phyloP scores from a whole-genome alignment of 2,797 vertebrate genomes.

The Rhynchonycteris naso region DNA sequence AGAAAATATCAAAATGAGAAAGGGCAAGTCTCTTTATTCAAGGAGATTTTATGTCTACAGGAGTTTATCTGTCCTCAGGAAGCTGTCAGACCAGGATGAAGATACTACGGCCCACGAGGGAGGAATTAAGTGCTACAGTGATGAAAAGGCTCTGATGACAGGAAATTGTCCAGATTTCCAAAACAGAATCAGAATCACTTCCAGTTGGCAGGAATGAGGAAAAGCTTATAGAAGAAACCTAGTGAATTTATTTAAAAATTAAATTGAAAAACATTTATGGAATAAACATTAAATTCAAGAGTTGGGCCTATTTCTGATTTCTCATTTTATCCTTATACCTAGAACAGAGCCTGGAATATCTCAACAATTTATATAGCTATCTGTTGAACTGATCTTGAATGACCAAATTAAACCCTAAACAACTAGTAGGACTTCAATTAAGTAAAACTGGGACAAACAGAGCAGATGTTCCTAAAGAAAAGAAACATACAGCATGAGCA shows the following conservation, averaged over 20 bases:
- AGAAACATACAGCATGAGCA: background rate
- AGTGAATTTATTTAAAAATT: background rate
- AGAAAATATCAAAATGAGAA: background rate
- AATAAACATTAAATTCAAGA: constrained; percentile 20
- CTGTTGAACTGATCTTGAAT: background rate
- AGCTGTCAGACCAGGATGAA: constrained; percentile 31
- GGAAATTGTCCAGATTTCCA: constrained; percentile 11
- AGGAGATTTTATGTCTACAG: background rate
- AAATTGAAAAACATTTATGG: background rate
- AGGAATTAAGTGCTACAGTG: background rate
- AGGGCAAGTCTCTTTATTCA: background rate
- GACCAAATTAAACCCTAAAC: background rate
- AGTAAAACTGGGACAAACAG: background rate
- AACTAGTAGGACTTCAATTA: background rate
- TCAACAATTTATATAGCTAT: background rate
- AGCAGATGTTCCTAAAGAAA: background rate
- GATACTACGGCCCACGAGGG: background rate
- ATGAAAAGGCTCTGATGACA: constrained; percentile 65
- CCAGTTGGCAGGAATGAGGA: constrained; percentile 7
- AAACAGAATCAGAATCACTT: constrained; percentile 6
- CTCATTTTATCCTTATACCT: background rate
- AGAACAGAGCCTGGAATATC: background rate
- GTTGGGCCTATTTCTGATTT: background rate
- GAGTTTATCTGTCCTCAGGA: background rate
- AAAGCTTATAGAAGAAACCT: background rate